phyloP scores from a whole-genome alignment of 2,113 vertebrate species.

The Semicossyphus pulcher region DNA sequence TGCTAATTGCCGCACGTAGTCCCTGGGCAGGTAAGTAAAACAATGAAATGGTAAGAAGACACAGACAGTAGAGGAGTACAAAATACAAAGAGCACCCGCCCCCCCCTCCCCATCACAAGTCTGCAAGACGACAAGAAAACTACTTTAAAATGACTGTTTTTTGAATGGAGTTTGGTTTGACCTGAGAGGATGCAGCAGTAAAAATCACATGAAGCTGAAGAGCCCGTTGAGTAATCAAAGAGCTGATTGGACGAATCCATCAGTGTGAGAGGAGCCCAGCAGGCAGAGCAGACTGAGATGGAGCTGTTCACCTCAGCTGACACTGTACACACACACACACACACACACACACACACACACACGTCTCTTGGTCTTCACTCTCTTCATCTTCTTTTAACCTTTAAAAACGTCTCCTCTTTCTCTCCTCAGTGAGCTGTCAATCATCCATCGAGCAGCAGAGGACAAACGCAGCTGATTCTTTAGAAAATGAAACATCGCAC shows the following conservation, averaged over 20 bases:
- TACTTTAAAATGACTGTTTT: no score
- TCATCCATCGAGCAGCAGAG: neutral
- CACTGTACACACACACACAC: neutral
- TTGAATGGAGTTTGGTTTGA: no score
- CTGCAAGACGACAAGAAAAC: no score
- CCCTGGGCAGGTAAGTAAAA: no score
- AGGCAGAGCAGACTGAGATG: neutral
- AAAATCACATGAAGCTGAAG: neutral
- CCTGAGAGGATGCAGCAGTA: no score
- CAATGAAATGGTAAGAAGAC: no score
- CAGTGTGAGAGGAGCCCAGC: neutral
- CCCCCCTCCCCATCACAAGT: no score
- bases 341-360: neutral
- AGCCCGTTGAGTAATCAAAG: neutral
- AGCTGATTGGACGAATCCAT: constrained; percentile 1
- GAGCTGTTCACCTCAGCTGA: neutral
- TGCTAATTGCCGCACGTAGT: no score
- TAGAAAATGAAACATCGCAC: neutral
- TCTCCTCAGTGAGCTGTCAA: constrained; percentile 4
- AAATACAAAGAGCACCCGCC: no score
- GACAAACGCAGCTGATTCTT: neutral
- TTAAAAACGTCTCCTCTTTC: neutral
- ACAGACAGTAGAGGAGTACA: no score
- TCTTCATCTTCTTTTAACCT: neutral
- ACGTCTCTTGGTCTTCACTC: neutral